Base-by-base conservation (phyloP, 2,888 invertebrate species). In the Gnatocerus cornutus region DNA sequence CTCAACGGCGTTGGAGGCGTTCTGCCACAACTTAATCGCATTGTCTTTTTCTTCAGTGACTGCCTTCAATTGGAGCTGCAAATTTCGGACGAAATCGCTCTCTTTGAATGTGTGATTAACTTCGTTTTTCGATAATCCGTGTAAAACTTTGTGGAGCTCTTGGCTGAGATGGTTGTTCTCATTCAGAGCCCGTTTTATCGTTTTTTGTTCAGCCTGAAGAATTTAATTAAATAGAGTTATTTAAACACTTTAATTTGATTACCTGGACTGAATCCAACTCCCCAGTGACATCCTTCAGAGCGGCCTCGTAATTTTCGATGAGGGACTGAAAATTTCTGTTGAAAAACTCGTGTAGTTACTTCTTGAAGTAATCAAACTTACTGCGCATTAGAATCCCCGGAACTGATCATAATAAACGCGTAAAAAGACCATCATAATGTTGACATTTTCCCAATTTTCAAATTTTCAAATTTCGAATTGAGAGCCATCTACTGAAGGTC, bases 21-120 rank as follows among this genome's bases (percentile, higher is more conserved):
- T 89, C 80, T 90, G 89, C 90, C 92, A 92, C 33, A 93, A 80
- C 12, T 89, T 87, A 48, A 88, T 86, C 1, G 90, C 85, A 0
- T 90, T 90, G 55, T 90, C 88, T 76, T 92, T 90, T 84, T 93
- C 93, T 88, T 90, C 66, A 9, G 71, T 29, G 3, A 77, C 50
- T 2, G 56, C 41, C 10, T 71, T 56, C 7, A 82, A 73, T 71
- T 81, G 81, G 14, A 75, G 52, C 67, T 75, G 75, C 29, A 82
- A 73, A 73, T 80, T 81, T 53, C 75, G 73, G 9, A 77, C 62
- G 1, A 79, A 37, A 58, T 77, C 75, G 13, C 68, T 55, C 30
- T 79, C 71, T 5, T 72, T 72, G 13, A 61, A 55, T 16, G 29
- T 21, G 14, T 50, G 37, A 43, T 67, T 68, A 29, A 63, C 64